Conservation (phyloP, 2,797 vertebrate genomes). For the Sebastes kiyomatsui region DNA sequence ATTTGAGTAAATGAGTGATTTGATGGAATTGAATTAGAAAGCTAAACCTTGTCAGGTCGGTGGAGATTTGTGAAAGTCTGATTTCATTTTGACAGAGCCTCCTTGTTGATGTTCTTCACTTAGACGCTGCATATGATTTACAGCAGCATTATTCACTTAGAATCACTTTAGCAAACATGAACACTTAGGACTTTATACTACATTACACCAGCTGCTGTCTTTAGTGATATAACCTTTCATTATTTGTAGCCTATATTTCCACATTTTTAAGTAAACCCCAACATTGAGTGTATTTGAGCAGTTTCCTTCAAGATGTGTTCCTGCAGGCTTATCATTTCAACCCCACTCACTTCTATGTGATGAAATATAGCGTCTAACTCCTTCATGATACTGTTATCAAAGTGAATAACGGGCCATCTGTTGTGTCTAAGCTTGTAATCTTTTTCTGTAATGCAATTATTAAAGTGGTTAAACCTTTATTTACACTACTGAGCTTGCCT, state of each 20-base stretch:
- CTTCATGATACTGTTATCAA: slow-evolving; percentile 3
- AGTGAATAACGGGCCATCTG: slow-evolving; percentile 4
- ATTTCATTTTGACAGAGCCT: not conserved
- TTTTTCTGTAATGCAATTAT: not conserved
- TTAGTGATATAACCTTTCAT: not conserved
- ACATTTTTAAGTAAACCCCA: not conserved
- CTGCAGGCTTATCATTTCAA: not conserved
- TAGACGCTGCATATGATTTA: not conserved
- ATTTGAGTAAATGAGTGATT: not conserved
- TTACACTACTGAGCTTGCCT: not conserved
- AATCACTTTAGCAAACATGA: not conserved
- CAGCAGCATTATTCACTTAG: not conserved
- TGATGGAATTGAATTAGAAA: not conserved
- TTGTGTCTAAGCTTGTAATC: not conserved
- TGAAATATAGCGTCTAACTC: not conserved
- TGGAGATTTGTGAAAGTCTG: not conserved
- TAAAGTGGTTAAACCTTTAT: not conserved
- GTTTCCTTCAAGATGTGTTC: slow-evolving; percentile 3
- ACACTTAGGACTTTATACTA: not conserved
- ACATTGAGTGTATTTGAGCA: not conserved
- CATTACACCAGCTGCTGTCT: not conserved
- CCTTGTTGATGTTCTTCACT: not conserved
- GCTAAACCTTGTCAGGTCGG: not conserved
- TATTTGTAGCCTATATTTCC: slow-evolving; percentile 6
- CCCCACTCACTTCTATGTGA: not conserved